A percentile compares a stretch with the other conserved stretches of the same genome.
Conservation (phyloP, 2,888 invertebrate species). For the Iphiclides podalirius region DNA sequence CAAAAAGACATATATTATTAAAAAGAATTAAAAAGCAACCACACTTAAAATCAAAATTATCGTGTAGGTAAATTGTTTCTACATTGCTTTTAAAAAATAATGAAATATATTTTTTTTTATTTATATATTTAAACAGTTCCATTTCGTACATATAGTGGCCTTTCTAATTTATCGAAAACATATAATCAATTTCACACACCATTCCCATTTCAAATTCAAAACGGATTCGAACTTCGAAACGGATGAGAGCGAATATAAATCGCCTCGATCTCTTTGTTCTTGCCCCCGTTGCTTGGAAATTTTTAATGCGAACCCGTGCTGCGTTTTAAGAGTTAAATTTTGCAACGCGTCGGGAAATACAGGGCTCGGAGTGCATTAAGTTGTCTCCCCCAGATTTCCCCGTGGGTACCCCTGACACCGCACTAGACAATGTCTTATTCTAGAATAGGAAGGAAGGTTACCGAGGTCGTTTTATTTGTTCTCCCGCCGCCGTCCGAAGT, state of each 20-base stretch:
- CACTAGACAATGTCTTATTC: conserved; percentile 31
- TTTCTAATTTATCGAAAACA: too few species aligned
- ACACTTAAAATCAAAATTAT: too few species aligned
- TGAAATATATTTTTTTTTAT: too few species aligned
- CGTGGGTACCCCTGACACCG: conserved; percentile 39
- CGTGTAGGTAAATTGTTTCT: too few species aligned
- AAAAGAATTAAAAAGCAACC: too few species aligned
- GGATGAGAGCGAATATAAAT: neutral
- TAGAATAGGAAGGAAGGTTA: conserved; percentile 28
- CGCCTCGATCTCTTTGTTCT: conserved; percentile 10
- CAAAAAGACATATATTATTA: neutral
- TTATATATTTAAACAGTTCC: too few species aligned
- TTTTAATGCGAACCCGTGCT: conserved; percentile 26
- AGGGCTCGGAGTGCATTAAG: conserved; percentile 34
- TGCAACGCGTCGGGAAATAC: conserved; percentile 24
- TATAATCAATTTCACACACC: too few species aligned
- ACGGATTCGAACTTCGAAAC: neutral
- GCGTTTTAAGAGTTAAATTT: conserved; percentile 26
- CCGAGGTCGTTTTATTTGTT: conserved; percentile 28
- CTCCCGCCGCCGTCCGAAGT: conserved; percentile 17
- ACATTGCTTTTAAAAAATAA: too few species aligned
- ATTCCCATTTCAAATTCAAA: conserved; percentile 4
- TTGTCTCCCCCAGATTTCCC: conserved; percentile 40
- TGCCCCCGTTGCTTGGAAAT: conserved; percentile 21
- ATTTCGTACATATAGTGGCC: too few species aligned